Evolutionary conservation across 2,113 vertebrate genomes (phyloP), one percentile per base, ranked within the genome.

Genomic region (Xerus inauris): DNA sequence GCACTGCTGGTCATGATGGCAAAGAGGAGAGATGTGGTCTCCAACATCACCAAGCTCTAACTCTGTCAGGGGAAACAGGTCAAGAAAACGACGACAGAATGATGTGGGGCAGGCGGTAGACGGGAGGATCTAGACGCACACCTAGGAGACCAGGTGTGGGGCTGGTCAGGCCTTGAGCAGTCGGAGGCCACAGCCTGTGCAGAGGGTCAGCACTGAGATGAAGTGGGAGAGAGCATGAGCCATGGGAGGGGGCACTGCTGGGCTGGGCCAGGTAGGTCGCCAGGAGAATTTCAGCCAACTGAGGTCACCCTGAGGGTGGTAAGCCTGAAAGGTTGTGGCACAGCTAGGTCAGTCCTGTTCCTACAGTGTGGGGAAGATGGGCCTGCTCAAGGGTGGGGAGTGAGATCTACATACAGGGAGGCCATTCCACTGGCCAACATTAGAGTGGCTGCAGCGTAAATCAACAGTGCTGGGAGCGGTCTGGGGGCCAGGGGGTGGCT

Each of bases 351-450:
- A 6, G 2, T 5, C 19, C 76, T n/a, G 32, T 5, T 5, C 30
- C 30, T 0, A 20, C 0, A 10, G 47, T 0, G 5, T 3, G 59
- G 28, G 24, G 26, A 65, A 54, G 59, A 0, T 26, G 8, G n/a
- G 5, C 7, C 4, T 6, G 30, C 5, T 57, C 45, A 3, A 11
- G 45, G 14, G 6, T 8, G 45, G 24, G 14, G n/a, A n/a, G n/a
- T 19, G 11, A 30, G n/a, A 3, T 26, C 5, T 11, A 6, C 2
- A 0, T 11, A 4, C 1, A 0, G 11, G 59, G n/a, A 19, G 22
- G 72, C 22, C 12, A 1, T 4, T 76, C n/a, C 10, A 10, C 0
- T 22, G 32, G 20, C 75, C 54, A 8, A 7, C 6, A 7, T 57
- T 17, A 7, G 54, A 57, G 54, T 7, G 54, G 54, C 54, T 57